Evolutionary conservation across 1,140 invertebrate species (phyloP), one percentile per base, ranked within the genome.

Genomic region (Venturia canescens): DNA sequence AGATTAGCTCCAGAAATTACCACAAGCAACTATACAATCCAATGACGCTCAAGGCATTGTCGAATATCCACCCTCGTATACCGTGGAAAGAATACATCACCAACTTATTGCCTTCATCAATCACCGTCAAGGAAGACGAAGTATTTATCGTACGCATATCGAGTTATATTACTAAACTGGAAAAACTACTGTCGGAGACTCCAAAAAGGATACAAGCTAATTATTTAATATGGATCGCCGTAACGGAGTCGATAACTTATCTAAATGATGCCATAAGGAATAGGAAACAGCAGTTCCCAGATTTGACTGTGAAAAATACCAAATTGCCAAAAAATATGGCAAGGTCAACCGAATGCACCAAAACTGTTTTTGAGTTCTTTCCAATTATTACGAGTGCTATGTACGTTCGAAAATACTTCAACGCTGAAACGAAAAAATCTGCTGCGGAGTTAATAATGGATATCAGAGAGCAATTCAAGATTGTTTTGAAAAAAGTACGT

Each of bases 311-410:
- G 23, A 97, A 97, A 0, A 95, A 95, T 83, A 95, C 94, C 0
- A 95, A 96, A 83, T 87, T 95, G n/a, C n/a, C n/a, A n/a, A n/a
- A n/a, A n/a, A n/a, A n/a, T 34, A 95, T 96, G 86, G 94, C 96
- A 2, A 92, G 97, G 18, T 98, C 97, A 97, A 96, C 97, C 91
- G 95, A 97, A 84, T 97, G 97, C 85, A 94, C 96, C 13, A 95
- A 96, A 83, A 94, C 95, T 5, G 94, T 95, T 27, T 93, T 94
- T 67, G 93, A 94, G 83, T 95, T 95, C 87, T 92, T 98, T 84
- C 94, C 95, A 0, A 94, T 96, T 75, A 95, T 95, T 18, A 93
- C 94, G 50, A 93, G 94, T 53, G 91, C 94, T 26, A 85, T 95
- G 7, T 94, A 94, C 89, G 91, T 94, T 3, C 86, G 93, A 6